These are phyloP conservation scores for Escarpia spicata DNA, from an alignment of 2,888 invertebrate genomes.

Conservation along the genomic window DNA sequence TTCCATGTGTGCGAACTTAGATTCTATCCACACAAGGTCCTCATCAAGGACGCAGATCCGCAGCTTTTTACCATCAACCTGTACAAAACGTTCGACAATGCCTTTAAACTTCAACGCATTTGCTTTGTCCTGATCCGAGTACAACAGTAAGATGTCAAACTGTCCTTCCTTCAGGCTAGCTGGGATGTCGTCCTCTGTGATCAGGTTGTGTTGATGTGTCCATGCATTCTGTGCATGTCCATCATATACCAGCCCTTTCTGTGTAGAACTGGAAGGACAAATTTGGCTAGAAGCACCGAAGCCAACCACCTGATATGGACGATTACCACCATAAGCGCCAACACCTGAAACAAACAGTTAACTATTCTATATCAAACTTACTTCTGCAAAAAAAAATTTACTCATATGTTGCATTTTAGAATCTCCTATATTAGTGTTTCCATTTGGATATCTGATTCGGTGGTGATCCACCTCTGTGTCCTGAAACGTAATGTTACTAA, in stretches of 20 bases:
- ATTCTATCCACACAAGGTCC: not conserved
- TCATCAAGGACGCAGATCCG: slow-evolving; percentile 25
- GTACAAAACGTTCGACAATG: slow-evolving; percentile 40
- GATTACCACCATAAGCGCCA: not conserved
- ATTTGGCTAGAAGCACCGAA: not conserved
- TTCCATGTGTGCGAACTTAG: slow-evolving; percentile 27
- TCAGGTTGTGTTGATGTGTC: not conserved
- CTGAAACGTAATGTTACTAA: too few relatives aligned
- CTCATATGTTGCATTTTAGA: not conserved
- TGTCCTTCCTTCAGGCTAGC: slow-evolving; percentile 42
- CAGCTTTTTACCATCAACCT: not conserved
- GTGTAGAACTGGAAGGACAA: not conserved
- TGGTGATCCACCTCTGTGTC: too few relatives aligned
- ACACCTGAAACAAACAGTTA: not conserved
- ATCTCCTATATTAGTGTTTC: not conserved
- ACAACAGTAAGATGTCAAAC: slow-evolving; percentile 51
- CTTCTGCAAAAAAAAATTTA: not conserved
- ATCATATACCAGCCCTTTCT: not conserved
- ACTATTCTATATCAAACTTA: not conserved
- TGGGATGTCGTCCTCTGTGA: slow-evolving; percentile 29
- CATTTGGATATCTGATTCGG: too few relatives aligned
- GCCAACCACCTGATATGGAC: not conserved
- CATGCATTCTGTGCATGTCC: not conserved
- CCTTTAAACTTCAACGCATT: slow-evolving; percentile 43
- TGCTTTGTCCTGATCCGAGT: slow-evolving; percentile 44